phyloP scores from a whole-genome alignment of 35 echinoderm and acorn worm species.

The Heliocidaris tuberculata region DNA sequence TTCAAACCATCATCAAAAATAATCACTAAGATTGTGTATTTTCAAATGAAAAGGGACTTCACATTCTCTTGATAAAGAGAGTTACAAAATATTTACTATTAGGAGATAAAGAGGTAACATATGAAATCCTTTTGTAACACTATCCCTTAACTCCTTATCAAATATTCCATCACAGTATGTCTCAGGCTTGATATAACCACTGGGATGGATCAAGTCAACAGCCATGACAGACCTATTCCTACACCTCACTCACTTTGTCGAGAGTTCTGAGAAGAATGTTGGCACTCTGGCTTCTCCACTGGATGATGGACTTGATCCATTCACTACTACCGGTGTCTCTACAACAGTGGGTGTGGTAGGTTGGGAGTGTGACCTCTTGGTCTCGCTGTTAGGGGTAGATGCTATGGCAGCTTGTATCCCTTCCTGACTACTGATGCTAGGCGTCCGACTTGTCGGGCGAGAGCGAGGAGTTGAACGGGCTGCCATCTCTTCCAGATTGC shows the following conservation, averaged over 20 bases:
- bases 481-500: constrained; percentile 93
- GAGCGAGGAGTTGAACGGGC: constrained; percentile 51
- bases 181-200: no score
- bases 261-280: constrained; percentile 69
- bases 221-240: not conserved
- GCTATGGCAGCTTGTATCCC: constrained; percentile 44
- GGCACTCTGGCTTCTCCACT: constrained; percentile 39
- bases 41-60: no score
- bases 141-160: no score
- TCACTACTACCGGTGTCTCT: constrained; percentile 46
- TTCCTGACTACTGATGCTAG: constrained; percentile 2
- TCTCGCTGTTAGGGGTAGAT: constrained; percentile 48
- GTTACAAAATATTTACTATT: no score
- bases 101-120: no score
- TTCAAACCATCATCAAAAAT: no score
- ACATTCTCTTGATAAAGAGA: no score
- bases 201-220: no score
- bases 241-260: constrained; percentile 64
- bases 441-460: constrained; percentile 21
- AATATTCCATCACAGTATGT: no score
- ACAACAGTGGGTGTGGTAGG: constrained; percentile 30
- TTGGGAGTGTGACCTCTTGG: constrained; percentile 48
- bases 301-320: constrained; percentile 32
- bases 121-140: no score
- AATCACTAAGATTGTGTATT: no score